Base-by-base conservation (phyloP, 2,888 invertebrate species). In the Petrophora chlorosata region DNA sequence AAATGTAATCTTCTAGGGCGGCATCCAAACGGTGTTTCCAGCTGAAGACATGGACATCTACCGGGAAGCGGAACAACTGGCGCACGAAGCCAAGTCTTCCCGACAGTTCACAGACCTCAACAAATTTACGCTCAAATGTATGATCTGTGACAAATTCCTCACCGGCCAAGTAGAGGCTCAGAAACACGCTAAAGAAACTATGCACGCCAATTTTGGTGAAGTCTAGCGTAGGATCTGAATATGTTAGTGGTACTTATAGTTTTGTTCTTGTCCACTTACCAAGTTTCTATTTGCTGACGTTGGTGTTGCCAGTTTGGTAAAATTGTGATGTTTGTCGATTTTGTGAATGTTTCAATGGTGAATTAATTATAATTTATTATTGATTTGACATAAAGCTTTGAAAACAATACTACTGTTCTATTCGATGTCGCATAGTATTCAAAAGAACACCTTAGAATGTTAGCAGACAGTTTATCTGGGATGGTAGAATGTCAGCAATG, bases 71-170 rank as follows among this genome's bases (percentile, higher is more conserved):
- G 93, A 95, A 63, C 95, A 96, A 67, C 76, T 99, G 35, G 98
- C 97, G 0, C 91, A 92, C 42, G 98, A 98, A 85, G 97, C 97
- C 0, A 96, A 97, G 77, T 94, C 95, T 0, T 95, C 96, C 55
- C 92, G 96, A 53, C 98, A 98, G 82, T 98, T 94, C 79, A 98
- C 98, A 0, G 97, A 98, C 85, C 92, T 97, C 3, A 93, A 95
- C 72, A 96, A 95, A 70, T 98, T 98, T 69, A 94, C 95, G 0
- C 83, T 98, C 8, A 94, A 94, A 59, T 98, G 98, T 79, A 86
- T 94, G 72, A 91, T 94, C n/a, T 98, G 98, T 74, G 92, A 95
- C 64, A 87, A 92, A 17, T 86, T 93, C 62, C 84, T 98, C 0
- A 94, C 92, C 26, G 98, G 98, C 0, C 95, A 97, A 73, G 86